These are phyloP conservation scores for Paelopatides confundens DNA, from an alignment of 53 echinoderm and acorn worm genomes.

Conservation along the genomic window DNA sequence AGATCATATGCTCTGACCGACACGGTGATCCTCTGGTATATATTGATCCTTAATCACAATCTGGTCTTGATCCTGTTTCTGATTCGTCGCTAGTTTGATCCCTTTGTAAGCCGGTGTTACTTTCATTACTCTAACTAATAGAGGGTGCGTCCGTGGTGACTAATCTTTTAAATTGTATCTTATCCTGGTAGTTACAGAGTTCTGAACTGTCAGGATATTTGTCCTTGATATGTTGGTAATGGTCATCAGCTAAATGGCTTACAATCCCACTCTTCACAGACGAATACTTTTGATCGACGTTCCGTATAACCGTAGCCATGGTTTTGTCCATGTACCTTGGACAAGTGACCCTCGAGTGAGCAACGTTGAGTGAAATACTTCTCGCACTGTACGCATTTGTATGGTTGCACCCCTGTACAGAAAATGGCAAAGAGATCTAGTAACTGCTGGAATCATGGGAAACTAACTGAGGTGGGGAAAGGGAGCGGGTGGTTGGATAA, in stretches of 20 bases:
- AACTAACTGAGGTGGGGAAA: too few species aligned
- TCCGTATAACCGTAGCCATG: constrained; percentile 87
- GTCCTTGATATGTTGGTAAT: constrained; percentile 90
- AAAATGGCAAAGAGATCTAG: too few species aligned
- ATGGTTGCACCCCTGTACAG: constrained; percentile 85
- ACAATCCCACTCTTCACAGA: constrained; percentile 94
- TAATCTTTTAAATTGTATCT: constrained; percentile 84
- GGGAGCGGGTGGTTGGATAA: too few species aligned
- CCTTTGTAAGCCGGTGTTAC: not conserved
- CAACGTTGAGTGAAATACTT: constrained; percentile 98
- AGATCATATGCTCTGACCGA: too few species aligned
- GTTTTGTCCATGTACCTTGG: constrained; percentile 82
- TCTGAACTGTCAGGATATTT: constrained; percentile 87
- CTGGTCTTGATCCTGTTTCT: not conserved
- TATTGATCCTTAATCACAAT: too few species aligned
- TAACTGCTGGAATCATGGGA: too few species aligned
- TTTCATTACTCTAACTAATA: constrained; percentile 17
- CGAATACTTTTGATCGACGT: constrained; percentile 93
- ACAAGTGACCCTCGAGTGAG: constrained; percentile 89
- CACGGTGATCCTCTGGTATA: not conserved
- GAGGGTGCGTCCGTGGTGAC: constrained; percentile 49
- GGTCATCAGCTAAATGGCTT: constrained; percentile 67
- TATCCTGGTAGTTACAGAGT: constrained; percentile 93
- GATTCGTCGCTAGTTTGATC: constrained; percentile 8
- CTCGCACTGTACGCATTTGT: constrained; percentile 84